Percentiles rank a stretch among this genome's conserved stretches.
Conservation (phyloP, 2,797 vertebrate species). For the Melanogrammus aeglefinus region DNA sequence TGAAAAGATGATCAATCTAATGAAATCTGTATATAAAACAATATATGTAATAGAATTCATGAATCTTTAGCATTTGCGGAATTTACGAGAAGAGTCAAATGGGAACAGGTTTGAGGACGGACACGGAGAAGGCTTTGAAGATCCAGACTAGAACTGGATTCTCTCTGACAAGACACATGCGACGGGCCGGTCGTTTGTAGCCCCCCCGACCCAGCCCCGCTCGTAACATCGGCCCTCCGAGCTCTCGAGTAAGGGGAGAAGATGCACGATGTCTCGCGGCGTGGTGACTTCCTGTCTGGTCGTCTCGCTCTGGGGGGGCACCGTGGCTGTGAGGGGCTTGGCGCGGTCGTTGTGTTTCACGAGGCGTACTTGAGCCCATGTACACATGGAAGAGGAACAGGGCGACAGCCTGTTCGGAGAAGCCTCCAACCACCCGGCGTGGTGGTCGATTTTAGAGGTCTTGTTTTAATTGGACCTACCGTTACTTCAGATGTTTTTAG, state of each 20-base stretch:
- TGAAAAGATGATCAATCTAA: too few relatives aligned
- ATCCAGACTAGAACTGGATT: background rate
- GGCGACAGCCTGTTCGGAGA: background rate
- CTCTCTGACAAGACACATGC: background rate
- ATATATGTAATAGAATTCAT: background rate
- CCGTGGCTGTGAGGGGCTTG: conserved; percentile 21
- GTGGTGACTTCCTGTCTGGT: conserved; percentile 50
- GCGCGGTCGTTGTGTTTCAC: conserved; percentile 19
- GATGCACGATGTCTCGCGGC: background rate
- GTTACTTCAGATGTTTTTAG: background rate
- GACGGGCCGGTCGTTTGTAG: too few relatives aligned
- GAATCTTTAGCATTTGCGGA: background rate
- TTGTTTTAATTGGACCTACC: too few relatives aligned
- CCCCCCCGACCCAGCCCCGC: too few relatives aligned
- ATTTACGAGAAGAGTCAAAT: background rate
- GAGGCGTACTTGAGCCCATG: conserved; percentile 22
- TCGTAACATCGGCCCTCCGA: background rate
- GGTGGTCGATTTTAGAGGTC: too few relatives aligned
- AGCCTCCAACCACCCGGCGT: background rate
- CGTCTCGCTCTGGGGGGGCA: conserved; percentile 6
- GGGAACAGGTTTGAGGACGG: background rate
- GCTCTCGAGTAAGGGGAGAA: background rate
- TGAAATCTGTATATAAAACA: too few relatives aligned
- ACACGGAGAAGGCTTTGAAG: background rate
- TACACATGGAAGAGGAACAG: too few relatives aligned